These are phyloP conservation scores for Papilio machaon DNA, from an alignment of 1,140 invertebrate genomes.

Conservation along the genomic window DNA sequence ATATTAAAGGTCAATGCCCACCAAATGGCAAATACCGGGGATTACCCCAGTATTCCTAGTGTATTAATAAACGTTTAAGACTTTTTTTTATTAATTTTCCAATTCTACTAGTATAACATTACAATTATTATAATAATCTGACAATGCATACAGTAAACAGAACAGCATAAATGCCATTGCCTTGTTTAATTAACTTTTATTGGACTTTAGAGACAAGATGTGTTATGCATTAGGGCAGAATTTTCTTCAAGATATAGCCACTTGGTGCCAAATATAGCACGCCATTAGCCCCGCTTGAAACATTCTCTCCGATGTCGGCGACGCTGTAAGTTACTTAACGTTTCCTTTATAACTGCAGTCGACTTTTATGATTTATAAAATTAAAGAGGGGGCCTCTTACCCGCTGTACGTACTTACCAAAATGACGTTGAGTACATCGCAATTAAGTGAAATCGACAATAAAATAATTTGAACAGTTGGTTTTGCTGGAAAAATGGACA, in stretches of 20 bases:
- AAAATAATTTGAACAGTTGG: not conserved
- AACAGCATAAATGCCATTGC: not conserved
- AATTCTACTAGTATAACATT: too few species aligned
- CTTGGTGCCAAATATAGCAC: conserved; percentile 35
- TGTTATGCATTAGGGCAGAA: conserved; percentile 31
- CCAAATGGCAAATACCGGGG: not conserved
- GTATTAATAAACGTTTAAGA: too few species aligned
- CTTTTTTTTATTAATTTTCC: too few species aligned
- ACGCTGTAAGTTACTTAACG: conserved; percentile 27
- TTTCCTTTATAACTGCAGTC: conserved; percentile 26
- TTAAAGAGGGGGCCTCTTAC: conserved; percentile 15
- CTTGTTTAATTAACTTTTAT: conserved; percentile 31
- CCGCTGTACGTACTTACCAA: not conserved
- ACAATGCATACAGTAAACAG: not conserved
- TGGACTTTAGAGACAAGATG: conserved; percentile 17
- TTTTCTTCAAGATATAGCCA: conserved; percentile 34
- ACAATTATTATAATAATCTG: not conserved
- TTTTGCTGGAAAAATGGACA: not conserved
- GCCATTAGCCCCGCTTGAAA: conserved; percentile 32
- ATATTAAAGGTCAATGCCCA: not conserved
- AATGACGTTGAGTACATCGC: not conserved
- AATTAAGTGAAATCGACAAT: not conserved
- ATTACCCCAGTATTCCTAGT: too few species aligned
- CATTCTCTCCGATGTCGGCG: conserved; percentile 26
- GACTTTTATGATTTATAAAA: conserved; percentile 32